Evolutionary conservation across 1,140 invertebrate species (phyloP), one percentile per base, ranked within the genome.

Genomic region (Lepidostoma basale): DNA sequence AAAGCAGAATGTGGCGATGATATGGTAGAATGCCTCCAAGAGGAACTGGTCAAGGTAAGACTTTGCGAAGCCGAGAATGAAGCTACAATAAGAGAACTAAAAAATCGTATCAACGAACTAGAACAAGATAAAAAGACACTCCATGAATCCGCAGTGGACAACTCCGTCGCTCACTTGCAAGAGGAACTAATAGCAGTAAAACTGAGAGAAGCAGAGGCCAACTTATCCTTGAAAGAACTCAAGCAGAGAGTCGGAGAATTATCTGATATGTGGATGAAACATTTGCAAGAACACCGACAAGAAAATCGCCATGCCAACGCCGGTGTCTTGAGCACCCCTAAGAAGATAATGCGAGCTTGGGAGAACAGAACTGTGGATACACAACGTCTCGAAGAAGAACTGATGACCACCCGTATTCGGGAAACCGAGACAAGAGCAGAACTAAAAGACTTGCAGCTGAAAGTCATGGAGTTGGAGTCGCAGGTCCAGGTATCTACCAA

Each of bases 141-240:
- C 65, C 86, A 94, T 44, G 92, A 94, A 82, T 88, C 87, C 0
- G 90, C 89, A 3, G 92, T 92, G 0, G 92, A 95, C 74, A 92
- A 94, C 77, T 92, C 91, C 1, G 92, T 96, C 2, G 93, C 94
- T n/a, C 91, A 92, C 81, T 78, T 96, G 33, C 91, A 98, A 82
- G 96, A 98, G 77, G 96, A 98, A 81, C 80, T 98, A 18, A 96
- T 97, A 75, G 93, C 94, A 9, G 93, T 96, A 2, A 97, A 97
- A 81, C 81, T 98, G 36, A 83, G 95, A 28, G 96, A 98, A 81
- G 95, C 96, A 0, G 94, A 97, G 80, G 93, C 94, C 6, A 92
- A 92, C 77, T 83, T 95, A 18, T 92, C 92, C 6, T 84, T 98
- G 14, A 97, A 97, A 80, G 95, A 98, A 82, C 86, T 98, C 69